Percentiles rank a stretch among this genome's conserved stretches.
These are phyloP conservation scores for Orestias chungarensis DNA, from an alignment of 2,797 vertebrate genomes.

Conservation along the genomic window DNA sequence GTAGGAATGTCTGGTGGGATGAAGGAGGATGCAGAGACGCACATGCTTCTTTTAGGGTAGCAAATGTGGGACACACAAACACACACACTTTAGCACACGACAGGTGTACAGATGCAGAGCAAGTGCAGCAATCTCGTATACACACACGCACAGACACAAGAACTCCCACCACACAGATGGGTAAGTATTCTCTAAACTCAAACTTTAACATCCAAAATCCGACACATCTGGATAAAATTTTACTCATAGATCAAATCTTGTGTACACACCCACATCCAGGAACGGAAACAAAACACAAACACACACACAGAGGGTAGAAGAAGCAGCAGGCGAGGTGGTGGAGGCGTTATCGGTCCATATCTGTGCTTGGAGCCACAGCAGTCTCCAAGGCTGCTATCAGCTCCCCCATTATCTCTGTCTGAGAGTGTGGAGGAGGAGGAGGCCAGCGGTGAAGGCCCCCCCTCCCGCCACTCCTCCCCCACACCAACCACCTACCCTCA, in stretches of 20 bases:
- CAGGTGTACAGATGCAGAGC: slow-evolving; percentile 6
- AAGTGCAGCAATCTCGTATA: slow-evolving; percentile 9
- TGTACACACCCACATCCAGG: slow-evolving; percentile 25
- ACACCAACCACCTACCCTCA: slow-evolving; percentile 42
- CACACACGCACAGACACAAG: slow-evolving; percentile 9
- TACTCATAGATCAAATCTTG: slow-evolving; percentile 5
- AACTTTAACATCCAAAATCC: slow-evolving; percentile 9
- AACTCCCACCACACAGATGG: slow-evolving; percentile 5
- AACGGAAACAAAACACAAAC: slow-evolving; percentile 22
- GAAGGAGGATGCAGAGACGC: slow-evolving; percentile 69
- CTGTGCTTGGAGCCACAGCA: slow-evolving; percentile 88
- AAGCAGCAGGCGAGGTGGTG: slow-evolving; percentile 72
- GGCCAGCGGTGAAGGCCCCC: slow-evolving; percentile 54
- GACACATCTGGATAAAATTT: slow-evolving; percentile 3
- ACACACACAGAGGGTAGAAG: slow-evolving; percentile 27
- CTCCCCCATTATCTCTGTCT: slow-evolving; percentile 91
- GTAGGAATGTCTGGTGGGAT: slow-evolving; percentile 88
- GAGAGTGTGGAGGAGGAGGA: slow-evolving; percentile 80
- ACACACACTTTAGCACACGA: not conserved
- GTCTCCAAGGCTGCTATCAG: slow-evolving; percentile 97
- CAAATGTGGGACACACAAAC: slow-evolving; percentile 66
- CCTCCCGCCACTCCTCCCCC: slow-evolving; percentile 11
- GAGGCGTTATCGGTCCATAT: slow-evolving; percentile 91
- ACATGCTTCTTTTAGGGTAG: slow-evolving; percentile 48
- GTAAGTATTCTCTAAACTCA: not conserved